Base-by-base conservation (phyloP, 2,113 vertebrate genomes). In the Circaetus gallicus region DNA sequence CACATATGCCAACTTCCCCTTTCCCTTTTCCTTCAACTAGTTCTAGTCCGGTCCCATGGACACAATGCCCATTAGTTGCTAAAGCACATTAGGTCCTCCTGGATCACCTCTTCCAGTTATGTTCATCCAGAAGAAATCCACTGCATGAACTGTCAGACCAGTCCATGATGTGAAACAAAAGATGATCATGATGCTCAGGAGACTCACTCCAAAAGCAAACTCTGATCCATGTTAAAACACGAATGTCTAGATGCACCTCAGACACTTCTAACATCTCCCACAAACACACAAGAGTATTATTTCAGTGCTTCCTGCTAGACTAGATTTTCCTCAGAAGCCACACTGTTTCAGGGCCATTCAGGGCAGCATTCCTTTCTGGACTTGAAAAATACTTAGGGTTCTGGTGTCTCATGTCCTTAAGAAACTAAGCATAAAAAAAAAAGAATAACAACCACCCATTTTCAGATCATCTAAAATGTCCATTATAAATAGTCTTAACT, bases 331-430 rank as follows among this genome's bases (percentile, higher is more conserved):
- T 70, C 43, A 81, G 63, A 89, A 71, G 36, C 21, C 58, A 85
- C 25, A 18, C 16, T 13, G 21, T 38, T 74, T 59, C 47, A 78
- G 14, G 10, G 12, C 6, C 19, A 36, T 58, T 31, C 61, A 78
- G 56, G 20, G 16, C 16, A 71, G 8, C 0, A 0, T 16, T 88
- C 16, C 36, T 18, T 87, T 82, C 56, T 7, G 8, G 32, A 50
- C 29, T 50, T 72, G 16, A 6, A 79, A 94, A 49, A 81, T 9
- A 2, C 10, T 87, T 55, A 56, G 19, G 5, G 20, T 82, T 86
- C 42, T 45, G 6, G 11, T 62, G 24, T 55, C 13, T 47, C 16
- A 13, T 9, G 25, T 16, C 52, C 16, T 36, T 81, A 63, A 62
- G 31, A 32, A 91, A 84, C 7, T 32, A 81, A 66, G 16, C 4